Evolutionary conservation across 1,140 invertebrate species (phyloP).

Genomic region (Heliothis subflexa): DNA sequence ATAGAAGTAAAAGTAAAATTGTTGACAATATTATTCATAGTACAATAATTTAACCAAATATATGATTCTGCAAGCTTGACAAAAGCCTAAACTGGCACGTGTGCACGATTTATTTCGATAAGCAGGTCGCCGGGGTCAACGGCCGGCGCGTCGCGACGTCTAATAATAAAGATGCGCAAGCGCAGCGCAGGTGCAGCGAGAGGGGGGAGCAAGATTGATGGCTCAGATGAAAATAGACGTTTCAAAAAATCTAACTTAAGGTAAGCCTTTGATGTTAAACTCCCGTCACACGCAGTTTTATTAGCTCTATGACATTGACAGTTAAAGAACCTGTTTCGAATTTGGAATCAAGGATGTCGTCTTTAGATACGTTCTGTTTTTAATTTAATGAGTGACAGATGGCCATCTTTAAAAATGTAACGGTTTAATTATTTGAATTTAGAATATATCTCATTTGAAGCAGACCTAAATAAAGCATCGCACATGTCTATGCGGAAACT

Average conservation of each 20-base stretch:
- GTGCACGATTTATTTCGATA: conserved; percentile 75
- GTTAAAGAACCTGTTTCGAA: conserved; percentile 18
- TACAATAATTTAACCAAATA: conserved; percentile 12
- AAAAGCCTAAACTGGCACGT: conserved; percentile 61
- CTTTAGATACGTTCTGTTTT: not conserved
- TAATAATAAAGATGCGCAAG: conserved; percentile 70
- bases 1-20: too few species aligned
- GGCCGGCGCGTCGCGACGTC: conserved; percentile 75
- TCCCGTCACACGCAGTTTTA: conserved; percentile 23
- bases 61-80: conserved; percentile 46
- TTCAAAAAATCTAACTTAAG: conserved; percentile 40
- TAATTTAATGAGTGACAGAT: too few species aligned
- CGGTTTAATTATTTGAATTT: not conserved
- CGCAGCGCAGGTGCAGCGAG: conserved; percentile 65
- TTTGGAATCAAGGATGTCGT: conserved; percentile 27
- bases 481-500: conserved; percentile 15
- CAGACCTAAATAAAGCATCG: conserved; percentile 2
- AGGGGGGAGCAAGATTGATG: conserved; percentile 53
- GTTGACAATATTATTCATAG: too few species aligned
- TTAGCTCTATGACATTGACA: conserved; percentile 36
- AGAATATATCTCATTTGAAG: not conserved
- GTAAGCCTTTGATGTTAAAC: conserved; percentile 41
- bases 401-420: too few species aligned
- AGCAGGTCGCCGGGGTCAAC: conserved; percentile 76
- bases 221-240: conserved; percentile 51